phyloP scores from a whole-genome alignment of 2,113 vertebrate species.

The Oncorhynchus masou region DNA sequence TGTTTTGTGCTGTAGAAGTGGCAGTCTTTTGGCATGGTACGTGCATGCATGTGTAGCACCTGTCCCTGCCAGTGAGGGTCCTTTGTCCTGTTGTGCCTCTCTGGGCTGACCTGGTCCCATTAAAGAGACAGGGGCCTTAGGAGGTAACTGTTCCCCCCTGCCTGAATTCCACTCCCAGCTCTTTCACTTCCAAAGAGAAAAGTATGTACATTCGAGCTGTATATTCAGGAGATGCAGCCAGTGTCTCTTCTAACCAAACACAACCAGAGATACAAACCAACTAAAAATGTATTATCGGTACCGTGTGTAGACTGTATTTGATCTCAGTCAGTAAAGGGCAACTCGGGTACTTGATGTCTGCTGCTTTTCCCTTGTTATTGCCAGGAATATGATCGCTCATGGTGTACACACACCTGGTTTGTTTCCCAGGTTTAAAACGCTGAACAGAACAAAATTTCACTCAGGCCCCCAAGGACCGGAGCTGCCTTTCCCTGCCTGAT shows the following conservation, averaged over 20 bases:
- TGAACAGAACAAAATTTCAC: too few species aligned
- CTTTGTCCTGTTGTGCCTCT: conserved; percentile 9
- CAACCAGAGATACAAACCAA: background rate
- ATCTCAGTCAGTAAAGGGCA: too few species aligned
- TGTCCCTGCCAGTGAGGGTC: conserved; percentile 38
- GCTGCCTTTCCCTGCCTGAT: too few species aligned
- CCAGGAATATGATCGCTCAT: too few species aligned
- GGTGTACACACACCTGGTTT: too few species aligned
- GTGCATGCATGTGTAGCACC: conserved; percentile 26
- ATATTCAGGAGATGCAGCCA: background rate
- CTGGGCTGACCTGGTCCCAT: background rate
- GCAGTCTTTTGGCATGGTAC: conserved; percentile 7
- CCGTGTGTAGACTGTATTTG: too few species aligned
- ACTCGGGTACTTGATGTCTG: too few species aligned
- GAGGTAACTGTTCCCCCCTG: background rate
- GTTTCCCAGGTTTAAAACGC: too few species aligned
- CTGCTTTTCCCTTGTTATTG: too few species aligned
- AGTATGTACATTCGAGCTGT: background rate
- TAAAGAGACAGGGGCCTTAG: background rate
- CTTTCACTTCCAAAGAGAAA: background rate
- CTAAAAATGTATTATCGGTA: background rate
- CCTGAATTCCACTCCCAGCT: background rate
- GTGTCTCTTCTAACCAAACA: background rate
- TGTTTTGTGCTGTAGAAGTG: conserved; percentile 23
- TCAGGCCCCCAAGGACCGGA: too few species aligned